Base-by-base conservation (phyloP, 2,797 vertebrate genomes). In the Chaenodraco wilsoni region DNA sequence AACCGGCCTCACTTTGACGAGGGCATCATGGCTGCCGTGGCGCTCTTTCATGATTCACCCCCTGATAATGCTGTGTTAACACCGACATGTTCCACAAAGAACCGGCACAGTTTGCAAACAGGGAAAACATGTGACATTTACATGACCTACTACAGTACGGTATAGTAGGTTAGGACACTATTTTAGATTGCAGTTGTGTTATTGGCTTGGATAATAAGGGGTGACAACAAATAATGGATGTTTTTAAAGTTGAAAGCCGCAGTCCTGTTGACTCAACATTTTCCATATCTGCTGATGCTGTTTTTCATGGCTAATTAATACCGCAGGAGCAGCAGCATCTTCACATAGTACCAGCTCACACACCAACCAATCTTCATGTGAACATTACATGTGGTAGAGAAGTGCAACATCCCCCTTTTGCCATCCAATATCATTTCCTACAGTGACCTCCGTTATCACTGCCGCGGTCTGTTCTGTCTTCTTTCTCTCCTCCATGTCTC, bases 361-460 rank as follows among this genome's bases (percentile, higher is more conserved):
- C 69, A 57, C 50, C 66, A 60, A 43, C 17, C 48, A 27, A 49
- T 2, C 37, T 8, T 41, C 46, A 13, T 41, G 16, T 2, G 48
- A 56, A 64, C 48, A 46, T 57, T 57, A 67, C 2, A 45, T 48
- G 56, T 67, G 54, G 56, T 40, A 37, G 55, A 59, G 41, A 59
- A 27, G 72, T 48, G 16, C 8, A 15, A 17, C n/a, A 54, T 45
- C 4, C 33, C 8, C 23, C 19, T 62, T 51, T 37, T 60, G 40
- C 72, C 54, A 84, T 68, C 58, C 74, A 51, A 77, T 83, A 82
- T 73, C 1, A 66, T 80, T 84, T 81, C 61, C 69, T 19, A 70
- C 56, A 72, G 64, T 83, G 83, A 69, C 69, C 54, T 81, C 54
- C 69, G 76, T 82, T 79, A 76, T 84, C 65, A 72, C 55, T 59